Conservation (phyloP, 2,888 invertebrate species). For the Acanthosoma haemorrhoidale region DNA sequence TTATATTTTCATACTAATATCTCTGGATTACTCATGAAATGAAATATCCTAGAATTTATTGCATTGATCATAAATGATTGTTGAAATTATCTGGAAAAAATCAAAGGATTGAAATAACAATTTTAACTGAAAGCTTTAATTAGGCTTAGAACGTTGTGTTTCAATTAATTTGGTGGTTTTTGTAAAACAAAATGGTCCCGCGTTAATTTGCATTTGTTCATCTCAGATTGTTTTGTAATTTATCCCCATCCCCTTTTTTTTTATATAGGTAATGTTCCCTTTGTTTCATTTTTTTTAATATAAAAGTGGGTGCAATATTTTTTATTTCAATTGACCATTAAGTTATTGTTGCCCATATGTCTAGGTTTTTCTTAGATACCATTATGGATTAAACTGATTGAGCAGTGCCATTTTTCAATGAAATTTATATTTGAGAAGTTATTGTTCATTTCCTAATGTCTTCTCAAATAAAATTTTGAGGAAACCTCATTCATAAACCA, state of each 20-base stretch:
- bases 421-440: background rate
- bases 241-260: too few species aligned
- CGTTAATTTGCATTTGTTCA: too few species aligned
- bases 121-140: background rate
- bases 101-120: background rate
- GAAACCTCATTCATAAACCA: background rate
- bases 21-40: too few species aligned
- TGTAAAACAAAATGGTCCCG: too few species aligned
- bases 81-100: background rate
- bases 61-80: background rate
- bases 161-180: background rate
- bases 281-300: too few species aligned
- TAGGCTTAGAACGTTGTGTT: background rate
- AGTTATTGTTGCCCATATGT: too few species aligned
- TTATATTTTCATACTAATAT: constrained; percentile 4
- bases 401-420: background rate
- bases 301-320: too few species aligned
- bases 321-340: too few species aligned
- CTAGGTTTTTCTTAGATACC: too few species aligned
- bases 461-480: background rate
- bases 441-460: background rate
- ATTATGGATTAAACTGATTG: background rate
- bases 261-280: too few species aligned
- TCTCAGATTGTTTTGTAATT: too few species aligned
- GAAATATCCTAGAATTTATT: background rate